Evolutionary conservation across 2,888 invertebrate genomes (phyloP).

Genomic region (Sphaeridia pumilis): DNA sequence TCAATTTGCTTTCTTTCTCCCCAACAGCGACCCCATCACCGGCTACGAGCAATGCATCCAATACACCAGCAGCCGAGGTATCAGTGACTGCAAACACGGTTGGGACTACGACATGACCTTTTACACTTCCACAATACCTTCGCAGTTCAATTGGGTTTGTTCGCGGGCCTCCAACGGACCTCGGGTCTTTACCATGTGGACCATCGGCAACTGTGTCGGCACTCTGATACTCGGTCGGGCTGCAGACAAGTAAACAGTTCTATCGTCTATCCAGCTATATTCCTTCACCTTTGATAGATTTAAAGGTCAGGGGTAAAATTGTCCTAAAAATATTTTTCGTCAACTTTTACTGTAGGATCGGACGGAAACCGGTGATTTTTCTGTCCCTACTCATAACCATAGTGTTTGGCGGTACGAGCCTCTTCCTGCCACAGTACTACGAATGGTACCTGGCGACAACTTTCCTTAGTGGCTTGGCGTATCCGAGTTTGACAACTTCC

Average conservation of each 20-base stretch:
- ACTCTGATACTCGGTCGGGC: slow-evolving; percentile 47
- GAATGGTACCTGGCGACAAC: not conserved
- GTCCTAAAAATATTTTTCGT: not conserved
- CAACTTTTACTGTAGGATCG: no score
- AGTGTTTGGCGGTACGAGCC: slow-evolving; percentile 5
- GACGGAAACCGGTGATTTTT: slow-evolving; percentile 11
- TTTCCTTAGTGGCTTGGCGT: slow-evolving; percentile 12
- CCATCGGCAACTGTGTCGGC: slow-evolving; percentile 47
- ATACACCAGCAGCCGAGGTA: no score
- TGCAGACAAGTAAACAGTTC: slow-evolving; percentile 46
- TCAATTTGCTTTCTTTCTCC: no score
- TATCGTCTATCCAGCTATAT: not conserved
- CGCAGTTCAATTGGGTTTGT: slow-evolving; percentile 49
- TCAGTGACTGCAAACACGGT: slow-evolving; percentile 46
- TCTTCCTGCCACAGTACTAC: slow-evolving; percentile 6
- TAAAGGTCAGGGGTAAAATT: not conserved
- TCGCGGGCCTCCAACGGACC: slow-evolving; percentile 45
- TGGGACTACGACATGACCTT: slow-evolving; percentile 47
- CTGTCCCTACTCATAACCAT: slow-evolving; percentile 6
- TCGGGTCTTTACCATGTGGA: slow-evolving; percentile 45
- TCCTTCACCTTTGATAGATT: not conserved
- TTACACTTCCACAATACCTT: slow-evolving; percentile 44
- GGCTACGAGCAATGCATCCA: no score
- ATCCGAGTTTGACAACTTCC: slow-evolving; percentile 11
- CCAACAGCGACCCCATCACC: no score